Base-by-base conservation (phyloP, 1,140 invertebrate genomes). In the Caenorhabditis inopinata region DNA sequence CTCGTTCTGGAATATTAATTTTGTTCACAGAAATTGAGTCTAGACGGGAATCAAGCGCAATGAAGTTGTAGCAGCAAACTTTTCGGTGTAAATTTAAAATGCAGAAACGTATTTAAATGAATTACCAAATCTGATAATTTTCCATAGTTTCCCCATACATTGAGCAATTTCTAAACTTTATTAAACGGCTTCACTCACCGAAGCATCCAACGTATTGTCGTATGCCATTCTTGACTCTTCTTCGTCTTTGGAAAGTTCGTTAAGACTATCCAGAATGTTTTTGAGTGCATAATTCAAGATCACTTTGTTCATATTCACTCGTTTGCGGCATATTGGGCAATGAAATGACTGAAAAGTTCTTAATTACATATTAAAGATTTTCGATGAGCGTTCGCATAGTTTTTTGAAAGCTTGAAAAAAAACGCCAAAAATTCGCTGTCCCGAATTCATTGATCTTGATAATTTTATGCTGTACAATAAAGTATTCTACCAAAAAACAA, bases 321-420 rank as follows among this genome's bases (percentile, higher is more conserved):
- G 32, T 9, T 68, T 68, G 6, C 58, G 58, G n/a, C 58, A 68
- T 9, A 68, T 68, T 18, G 58, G 58, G 32, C 58, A 68, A n/a
- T 68, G 58, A 29, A 68, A 21, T 2, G 32, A 42, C 58, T 68
- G 58, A 23, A 68, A 58, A n/a, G n/a, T n/a, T n/a, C n/a, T n/a
- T n/a, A n/a, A n/a, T n/a, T n/a, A n/a, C n/a, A n/a, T n/a, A 51
- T 11, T 51, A 11, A 16, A 1, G 47, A 58, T 58, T 23, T 38
- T 38, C 1, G 18, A 18, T 21, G 18, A 1, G 9, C 9, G 2
- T 53, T 16, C 12, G 25, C 51, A 58, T 58, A 58, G 25, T 32
- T 32, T 58, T 58, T 32, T 58, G 51, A 14, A 58, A 58, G n/a
- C n/a, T n/a, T n/a, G n/a, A n/a, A 58, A 32, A 58, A 25, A 58